Base-by-base conservation (phyloP, 2,888 invertebrate species). In the Diabrotica balteata region DNA sequence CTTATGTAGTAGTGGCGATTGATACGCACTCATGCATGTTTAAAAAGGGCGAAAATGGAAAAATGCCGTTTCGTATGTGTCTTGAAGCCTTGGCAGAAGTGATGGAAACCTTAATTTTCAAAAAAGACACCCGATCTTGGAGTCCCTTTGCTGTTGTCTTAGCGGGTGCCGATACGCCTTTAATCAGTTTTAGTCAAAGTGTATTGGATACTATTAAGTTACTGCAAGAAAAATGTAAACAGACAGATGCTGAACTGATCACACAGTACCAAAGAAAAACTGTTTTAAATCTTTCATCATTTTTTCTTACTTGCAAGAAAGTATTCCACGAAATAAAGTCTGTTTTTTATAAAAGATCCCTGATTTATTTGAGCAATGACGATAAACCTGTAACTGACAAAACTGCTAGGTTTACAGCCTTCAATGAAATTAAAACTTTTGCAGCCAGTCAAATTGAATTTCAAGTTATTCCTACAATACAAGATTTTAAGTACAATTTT, bases 361-460 rank as follows among this genome's bases (percentile, higher is more conserved):
- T 81, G 1, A 72, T 80, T 42, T 81, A 76, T 59, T 73, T 81
- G 7, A 79, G 79, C 9, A 80, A 79, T 47, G 77, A 81, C 73
- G 79, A 80, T 70, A 72, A 79, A 61, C 81, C 80, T 10, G 70
- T 77, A 7, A 67, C 59, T 47, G 77, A 80, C 68, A 71, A 73
- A 22, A 73, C 73, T 60, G 72, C 74, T 51, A 75, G 75, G 57
- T 80, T 79, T 66, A 73, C 77, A 8, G 79, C 78, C 49, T 68
- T 81, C 10, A 80, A 80, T 63, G 80, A 80, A 70, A 78, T 76
- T 0, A 78, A 79, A 75, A 77, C 76, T n/a, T 80, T 80, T 49
- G 68, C 61, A 51, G 72, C 71, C 7, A 73, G 65, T 67, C 69
- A 76, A 47, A 79, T 80, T 50, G 45, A 63, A 42, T 77, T 80